Percentiles rank a stretch among this genome's conserved stretches.
phyloP scores from a whole-genome alignment of 1,140 invertebrate genomes.

The Diorhabda sublineata region DNA sequence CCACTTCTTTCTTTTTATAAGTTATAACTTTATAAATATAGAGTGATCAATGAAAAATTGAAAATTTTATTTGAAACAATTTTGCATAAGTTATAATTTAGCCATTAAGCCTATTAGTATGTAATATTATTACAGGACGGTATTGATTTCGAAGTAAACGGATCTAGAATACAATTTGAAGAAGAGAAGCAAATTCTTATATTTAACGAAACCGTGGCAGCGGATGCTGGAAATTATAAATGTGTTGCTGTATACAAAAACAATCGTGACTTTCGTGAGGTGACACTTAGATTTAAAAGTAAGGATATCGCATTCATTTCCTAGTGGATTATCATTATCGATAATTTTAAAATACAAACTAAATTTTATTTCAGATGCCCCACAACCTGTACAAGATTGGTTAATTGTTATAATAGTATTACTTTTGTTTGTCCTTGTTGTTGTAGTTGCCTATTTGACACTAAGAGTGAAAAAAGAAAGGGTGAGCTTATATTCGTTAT shows the following conservation, averaged over 20 bases:
- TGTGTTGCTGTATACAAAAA: conserved; percentile 46
- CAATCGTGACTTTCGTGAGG: conserved; percentile 38
- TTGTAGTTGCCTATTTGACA: conserved; percentile 49
- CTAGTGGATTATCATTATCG: no score
- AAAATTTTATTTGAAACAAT: no score
- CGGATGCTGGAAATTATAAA: conserved; percentile 47
- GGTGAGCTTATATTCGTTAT: conserved; percentile 38
- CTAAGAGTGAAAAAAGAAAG: conserved; percentile 58
- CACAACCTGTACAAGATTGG: background rate
- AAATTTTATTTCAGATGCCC: background rate
- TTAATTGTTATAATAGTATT: background rate
- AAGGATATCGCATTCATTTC: conserved; percentile 22
- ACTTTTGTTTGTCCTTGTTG: background rate
- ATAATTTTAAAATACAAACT: no score
- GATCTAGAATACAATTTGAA: conserved; percentile 45
- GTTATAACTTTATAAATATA: no score
- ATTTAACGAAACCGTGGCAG: conserved; percentile 41
- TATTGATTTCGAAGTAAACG: conserved; percentile 28
- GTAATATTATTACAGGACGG: conserved; percentile 18
- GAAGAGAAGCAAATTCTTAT: conserved; percentile 44
- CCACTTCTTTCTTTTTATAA: no score
- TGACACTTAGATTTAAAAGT: conserved; percentile 44
- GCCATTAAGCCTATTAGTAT: no score
- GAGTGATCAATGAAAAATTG: no score
- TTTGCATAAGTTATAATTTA: no score